Base-by-base conservation (phyloP, 2,113 vertebrate genomes). In the Lepus americanus region DNA sequence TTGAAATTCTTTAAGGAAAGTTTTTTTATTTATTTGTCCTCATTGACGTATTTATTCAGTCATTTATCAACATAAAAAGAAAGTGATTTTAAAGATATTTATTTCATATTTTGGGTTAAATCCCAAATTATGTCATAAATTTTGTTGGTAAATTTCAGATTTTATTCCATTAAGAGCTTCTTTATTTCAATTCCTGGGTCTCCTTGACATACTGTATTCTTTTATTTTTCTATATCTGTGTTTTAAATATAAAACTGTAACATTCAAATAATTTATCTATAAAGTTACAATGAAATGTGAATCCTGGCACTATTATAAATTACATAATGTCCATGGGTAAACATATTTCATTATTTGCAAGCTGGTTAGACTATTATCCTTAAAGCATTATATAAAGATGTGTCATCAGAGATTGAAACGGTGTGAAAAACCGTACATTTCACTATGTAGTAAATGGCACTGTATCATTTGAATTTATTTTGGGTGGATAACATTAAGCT, bases 181-280 rank as follows among this genome's bases (percentile, higher is more conserved):
- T 89, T 67, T 25, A 67, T 63, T 2, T 11, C n/a, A 63, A 19
- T 1, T 72, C 8, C 12, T 87, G 5, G 66, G 13, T 20, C 13
- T 39, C 11, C 51, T 22, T 87, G 27, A 67, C 67, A 77, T 67
- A 78, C 1, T 0, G 20, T 51, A 72, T 85, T 33, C 6, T 87
- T 79, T 88, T 76, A 83, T 66, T 90, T 79, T 89, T 89, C 17
- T 81, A 4, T 64, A 87, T 20, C 64, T 85, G 53, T 87, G 17
- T 49, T 84, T 84, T 94, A 29, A 83, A 69, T 90, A 89, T 77
- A 67, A 83, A 96, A 70, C 69, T 70, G 4, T 25, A 93, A 11
- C 10, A 64, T 72, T 89, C 16, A 55, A 17, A 20, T 76, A 31
- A 39, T 92, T 91, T 31, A 70, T 76, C 25, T 70, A 49, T 27